A percentile compares a stretch with the other conserved stretches of the same genome.
phyloP scores from a whole-genome alignment of 2,797 vertebrate species.

The Pteronotus mesoamericanus region DNA sequence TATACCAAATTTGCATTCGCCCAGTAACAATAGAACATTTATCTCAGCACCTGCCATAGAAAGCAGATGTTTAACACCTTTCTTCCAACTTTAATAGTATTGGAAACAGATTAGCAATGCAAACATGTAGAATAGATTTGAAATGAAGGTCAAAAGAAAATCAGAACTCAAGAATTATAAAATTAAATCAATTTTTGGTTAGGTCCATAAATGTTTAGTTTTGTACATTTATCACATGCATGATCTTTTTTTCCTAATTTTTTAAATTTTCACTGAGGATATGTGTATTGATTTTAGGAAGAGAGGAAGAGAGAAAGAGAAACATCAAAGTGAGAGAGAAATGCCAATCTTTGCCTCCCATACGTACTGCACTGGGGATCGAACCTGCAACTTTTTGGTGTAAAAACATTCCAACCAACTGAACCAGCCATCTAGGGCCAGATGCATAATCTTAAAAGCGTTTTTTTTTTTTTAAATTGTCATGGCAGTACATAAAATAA shows the following conservation, averaged over 20 bases:
- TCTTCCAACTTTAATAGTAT: not conserved
- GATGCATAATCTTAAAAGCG: not conserved
- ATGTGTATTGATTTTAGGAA: too few relatives aligned
- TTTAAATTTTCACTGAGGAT: too few relatives aligned
- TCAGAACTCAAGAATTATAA: not conserved
- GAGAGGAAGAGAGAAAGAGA: too few relatives aligned
- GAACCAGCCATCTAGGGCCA: not conserved
- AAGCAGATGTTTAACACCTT: not conserved
- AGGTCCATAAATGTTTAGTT: not conserved
- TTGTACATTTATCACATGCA: not conserved
- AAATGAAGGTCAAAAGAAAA: not conserved
- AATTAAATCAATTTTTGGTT: not conserved
- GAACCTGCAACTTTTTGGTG: too few relatives aligned
- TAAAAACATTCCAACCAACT: too few relatives aligned
- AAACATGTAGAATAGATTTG: not conserved
- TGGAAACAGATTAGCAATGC: not conserved
- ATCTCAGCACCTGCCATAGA: not conserved
- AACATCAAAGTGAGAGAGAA: too few relatives aligned
- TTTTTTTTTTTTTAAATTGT: not conserved
- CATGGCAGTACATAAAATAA: not conserved
- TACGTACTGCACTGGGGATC: too few relatives aligned
- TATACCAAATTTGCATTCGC: not conserved
- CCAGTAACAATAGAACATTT: not conserved
- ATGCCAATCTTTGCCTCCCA: too few relatives aligned
- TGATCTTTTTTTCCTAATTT: not conserved